Conservation (phyloP, 2,797 vertebrate species). For the Onychomys leucogaster region DNA sequence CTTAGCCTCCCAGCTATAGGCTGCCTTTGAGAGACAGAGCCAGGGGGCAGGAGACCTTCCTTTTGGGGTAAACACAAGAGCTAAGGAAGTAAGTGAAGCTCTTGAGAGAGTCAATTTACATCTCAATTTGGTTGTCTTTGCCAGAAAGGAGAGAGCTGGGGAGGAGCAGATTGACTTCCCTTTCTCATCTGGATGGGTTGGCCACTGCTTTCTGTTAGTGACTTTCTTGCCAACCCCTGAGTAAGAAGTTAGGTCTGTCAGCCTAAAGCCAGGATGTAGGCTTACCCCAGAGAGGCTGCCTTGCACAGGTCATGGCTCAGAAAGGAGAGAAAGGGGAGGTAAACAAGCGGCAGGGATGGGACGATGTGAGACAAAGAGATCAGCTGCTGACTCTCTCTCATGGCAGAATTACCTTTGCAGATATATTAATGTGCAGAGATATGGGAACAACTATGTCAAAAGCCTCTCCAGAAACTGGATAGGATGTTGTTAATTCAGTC, state of each 20-base stretch:
- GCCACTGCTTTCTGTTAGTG: constrained; percentile 37
- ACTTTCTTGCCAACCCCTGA: constrained; percentile 46
- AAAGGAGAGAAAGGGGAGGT: constrained; percentile 23
- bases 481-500: constrained; percentile 71
- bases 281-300: constrained; percentile 14
- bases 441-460: constrained; percentile 64
- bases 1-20: not conserved
- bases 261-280: not conserved
- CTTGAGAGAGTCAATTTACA: constrained; percentile 77
- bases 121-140: constrained; percentile 80
- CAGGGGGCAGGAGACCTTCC: not conserved
- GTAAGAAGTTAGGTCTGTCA: constrained; percentile 2
- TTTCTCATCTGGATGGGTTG: constrained; percentile 56
- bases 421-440: constrained; percentile 54
- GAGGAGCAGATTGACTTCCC: constrained; percentile 67
- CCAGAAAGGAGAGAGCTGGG: constrained; percentile 1
- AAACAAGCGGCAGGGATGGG: not conserved
- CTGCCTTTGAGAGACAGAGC: accelerated
- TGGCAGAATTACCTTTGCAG: not conserved
- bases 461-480: constrained; percentile 58
- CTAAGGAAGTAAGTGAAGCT: constrained; percentile 78
- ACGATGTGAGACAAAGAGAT: constrained; percentile 31
- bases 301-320: not conserved
- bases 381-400: constrained; percentile 50
- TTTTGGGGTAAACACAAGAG: constrained; percentile 63